These are phyloP conservation scores for Sylvietta virens DNA, from an alignment of 2,113 vertebrate species.

Conservation along the genomic window DNA sequence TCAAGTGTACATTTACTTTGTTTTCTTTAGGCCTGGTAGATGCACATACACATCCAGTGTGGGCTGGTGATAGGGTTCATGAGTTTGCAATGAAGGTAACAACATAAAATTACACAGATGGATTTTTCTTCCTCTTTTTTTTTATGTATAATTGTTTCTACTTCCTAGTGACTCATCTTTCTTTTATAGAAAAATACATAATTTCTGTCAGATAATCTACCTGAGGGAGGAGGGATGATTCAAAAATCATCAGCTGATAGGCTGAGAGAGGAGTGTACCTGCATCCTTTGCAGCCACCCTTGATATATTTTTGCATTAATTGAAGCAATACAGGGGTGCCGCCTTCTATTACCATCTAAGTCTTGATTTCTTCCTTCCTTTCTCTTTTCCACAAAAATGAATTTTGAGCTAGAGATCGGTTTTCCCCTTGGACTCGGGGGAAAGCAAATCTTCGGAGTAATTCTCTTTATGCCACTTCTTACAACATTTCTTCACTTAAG, in stretches of 20 bases:
- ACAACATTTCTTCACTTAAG: neutral
- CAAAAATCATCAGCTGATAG: too few species aligned
- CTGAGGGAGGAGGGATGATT: neutral
- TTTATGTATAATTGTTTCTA: neutral
- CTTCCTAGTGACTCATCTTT: neutral
- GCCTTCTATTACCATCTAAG: neutral
- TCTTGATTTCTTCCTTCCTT: neutral
- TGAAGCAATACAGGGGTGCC: neutral
- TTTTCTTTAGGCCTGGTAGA: constrained; percentile 88
- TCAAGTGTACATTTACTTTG: neutral
- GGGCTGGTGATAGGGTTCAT: constrained; percentile 95
- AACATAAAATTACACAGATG: neutral
- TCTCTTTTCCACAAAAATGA: neutral
- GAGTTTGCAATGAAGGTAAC: constrained; percentile 98
- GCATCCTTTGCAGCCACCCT: neutral
- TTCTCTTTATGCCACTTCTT: neutral
- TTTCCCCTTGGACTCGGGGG: neutral
- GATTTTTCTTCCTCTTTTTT: neutral
- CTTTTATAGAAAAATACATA: neutral
- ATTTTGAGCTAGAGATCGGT: neutral
- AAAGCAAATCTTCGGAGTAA: neutral
- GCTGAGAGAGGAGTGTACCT: neutral
- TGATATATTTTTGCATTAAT: neutral
- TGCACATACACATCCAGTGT: constrained; percentile 94
- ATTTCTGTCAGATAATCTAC: neutral